These are phyloP conservation scores for Fopius arisanus DNA, from an alignment of 1,140 invertebrate genomes.

Conservation along the genomic window DNA sequence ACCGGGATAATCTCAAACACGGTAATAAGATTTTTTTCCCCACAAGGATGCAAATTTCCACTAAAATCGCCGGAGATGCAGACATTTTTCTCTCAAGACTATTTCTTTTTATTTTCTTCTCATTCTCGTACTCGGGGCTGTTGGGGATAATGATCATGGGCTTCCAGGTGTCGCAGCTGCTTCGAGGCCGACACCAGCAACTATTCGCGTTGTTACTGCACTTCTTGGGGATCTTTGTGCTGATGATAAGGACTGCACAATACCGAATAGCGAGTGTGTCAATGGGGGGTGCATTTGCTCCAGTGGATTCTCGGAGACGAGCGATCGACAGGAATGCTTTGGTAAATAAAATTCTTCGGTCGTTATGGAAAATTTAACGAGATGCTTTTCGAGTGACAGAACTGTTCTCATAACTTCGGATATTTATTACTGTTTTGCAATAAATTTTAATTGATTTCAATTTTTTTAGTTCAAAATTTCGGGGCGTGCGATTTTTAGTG, in stretches of 20 bases:
- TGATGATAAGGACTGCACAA: slow-evolving; percentile 76
- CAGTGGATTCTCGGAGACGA: slow-evolving; percentile 71
- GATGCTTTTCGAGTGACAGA: not conserved
- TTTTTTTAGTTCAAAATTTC: no score
- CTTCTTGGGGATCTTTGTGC: slow-evolving; percentile 80
- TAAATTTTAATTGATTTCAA: no score
- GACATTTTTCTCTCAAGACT: no score
- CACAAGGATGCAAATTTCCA: no score
- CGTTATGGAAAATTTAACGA: not conserved
- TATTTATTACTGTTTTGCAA: no score
- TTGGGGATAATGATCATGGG: not conserved
- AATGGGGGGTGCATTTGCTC: slow-evolving; percentile 77
- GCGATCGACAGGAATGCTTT: slow-evolving; percentile 76
- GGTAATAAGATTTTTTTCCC: no score
- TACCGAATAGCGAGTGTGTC: slow-evolving; percentile 75
- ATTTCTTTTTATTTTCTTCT: no score
- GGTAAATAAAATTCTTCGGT: slow-evolving; percentile 62
- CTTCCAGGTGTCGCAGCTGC: slow-evolving; percentile 55
- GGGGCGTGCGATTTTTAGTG: no score
- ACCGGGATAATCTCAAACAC: slow-evolving; percentile 65
- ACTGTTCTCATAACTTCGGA: no score
- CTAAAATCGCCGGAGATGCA: no score
- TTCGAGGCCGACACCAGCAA: slow-evolving; percentile 73
- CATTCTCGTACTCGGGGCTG: not conserved
- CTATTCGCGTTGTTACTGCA: slow-evolving; percentile 74